Conservation (phyloP, 2,113 vertebrate genomes). For the Malurus melanocephalus region DNA sequence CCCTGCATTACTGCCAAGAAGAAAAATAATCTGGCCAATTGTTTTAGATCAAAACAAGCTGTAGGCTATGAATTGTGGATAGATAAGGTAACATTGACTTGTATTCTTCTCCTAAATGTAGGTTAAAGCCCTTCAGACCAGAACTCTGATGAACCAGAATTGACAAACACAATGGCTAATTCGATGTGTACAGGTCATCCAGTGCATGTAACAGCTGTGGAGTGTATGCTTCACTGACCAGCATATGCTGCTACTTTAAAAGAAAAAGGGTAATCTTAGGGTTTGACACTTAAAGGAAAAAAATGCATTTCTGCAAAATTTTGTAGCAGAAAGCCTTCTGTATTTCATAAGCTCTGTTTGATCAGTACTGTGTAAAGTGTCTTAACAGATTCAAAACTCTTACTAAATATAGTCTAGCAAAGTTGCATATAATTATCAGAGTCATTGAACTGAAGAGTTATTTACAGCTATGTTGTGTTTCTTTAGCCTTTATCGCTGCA, state of each 20-base stretch:
- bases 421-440: constrained; percentile 38
- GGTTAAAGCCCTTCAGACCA: constrained; percentile 18
- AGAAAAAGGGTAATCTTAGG: background rate
- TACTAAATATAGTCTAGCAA: constrained; percentile 25
- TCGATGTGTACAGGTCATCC: constrained; percentile 29
- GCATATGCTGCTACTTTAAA: constrained; percentile 12
- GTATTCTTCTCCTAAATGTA: constrained; percentile 40
- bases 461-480: constrained; percentile 25
- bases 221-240: constrained; percentile 34
- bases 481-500: background rate
- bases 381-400: background rate
- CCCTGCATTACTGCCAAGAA: background rate
- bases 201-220: constrained; percentile 48
- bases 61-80: constrained; percentile 27
- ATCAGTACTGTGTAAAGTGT: background rate
- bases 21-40: background rate
- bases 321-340: background rate
- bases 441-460: constrained; percentile 15
- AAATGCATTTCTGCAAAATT: background rate
- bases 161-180: constrained; percentile 22
- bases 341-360: background rate
- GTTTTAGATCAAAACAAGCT: constrained; percentile 1
- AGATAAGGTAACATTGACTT: background rate
- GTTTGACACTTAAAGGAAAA: background rate
- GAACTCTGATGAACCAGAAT: constrained; percentile 42